phyloP scores from a whole-genome alignment of 2,113 vertebrate genomes.

The Buteo buteo region DNA sequence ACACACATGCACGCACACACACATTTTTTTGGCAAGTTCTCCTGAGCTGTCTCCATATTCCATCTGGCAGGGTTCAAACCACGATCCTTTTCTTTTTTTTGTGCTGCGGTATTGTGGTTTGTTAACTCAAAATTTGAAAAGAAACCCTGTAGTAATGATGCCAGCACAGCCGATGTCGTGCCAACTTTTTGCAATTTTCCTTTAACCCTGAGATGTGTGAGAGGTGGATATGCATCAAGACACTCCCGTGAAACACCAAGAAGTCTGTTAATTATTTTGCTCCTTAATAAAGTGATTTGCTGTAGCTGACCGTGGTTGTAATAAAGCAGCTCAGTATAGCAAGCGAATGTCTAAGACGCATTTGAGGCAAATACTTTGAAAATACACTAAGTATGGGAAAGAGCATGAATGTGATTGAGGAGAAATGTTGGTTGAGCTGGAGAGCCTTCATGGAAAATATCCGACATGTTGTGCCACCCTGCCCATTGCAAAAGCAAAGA shows the following conservation, averaged over 20 bases:
- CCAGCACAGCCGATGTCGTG: not conserved
- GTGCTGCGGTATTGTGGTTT: not conserved
- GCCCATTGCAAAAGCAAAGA: not conserved
- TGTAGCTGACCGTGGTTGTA: not conserved
- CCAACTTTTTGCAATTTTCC: not conserved
- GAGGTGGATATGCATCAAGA: not conserved
- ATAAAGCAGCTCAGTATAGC: not conserved
- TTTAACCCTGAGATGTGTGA: not conserved
- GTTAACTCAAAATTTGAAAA: not conserved
- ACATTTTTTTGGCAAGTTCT: conserved; percentile 8
- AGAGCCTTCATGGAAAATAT: not conserved
- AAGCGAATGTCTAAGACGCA: not conserved
- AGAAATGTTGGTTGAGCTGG: not conserved
- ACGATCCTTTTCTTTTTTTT: not conserved
- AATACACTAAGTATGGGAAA: not conserved
- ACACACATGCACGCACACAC: not conserved
- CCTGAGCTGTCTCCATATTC: not conserved
- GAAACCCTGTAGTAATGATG: not conserved
- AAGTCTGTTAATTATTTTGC: not conserved
- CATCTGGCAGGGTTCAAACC: conserved; percentile 22
- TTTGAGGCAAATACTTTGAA: not conserved
- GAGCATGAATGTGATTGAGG: not conserved
- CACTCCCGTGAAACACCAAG: not conserved
- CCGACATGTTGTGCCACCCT: not conserved
- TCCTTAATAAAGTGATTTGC: not conserved